A percentile compares a stretch with the other conserved stretches of the same genome.
Evolutionary conservation across 2,797 vertebrate genomes (phyloP).

Genomic region (Micrastur ruficollis): DNA sequence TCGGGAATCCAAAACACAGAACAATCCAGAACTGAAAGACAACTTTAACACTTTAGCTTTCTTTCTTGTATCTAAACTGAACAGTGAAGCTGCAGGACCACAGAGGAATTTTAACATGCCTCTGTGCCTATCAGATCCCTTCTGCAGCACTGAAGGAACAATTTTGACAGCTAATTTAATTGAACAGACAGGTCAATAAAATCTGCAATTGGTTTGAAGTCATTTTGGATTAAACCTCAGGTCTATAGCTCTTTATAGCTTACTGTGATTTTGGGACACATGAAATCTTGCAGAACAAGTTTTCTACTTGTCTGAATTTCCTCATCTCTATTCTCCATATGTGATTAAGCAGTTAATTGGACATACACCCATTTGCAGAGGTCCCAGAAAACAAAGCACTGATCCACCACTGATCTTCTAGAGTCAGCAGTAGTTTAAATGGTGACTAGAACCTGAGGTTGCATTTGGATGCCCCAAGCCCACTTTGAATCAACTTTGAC

Average conservation of each 20-base stretch:
- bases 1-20: background rate
- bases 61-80: background rate
- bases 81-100: background rate
- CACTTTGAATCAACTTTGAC: background rate
- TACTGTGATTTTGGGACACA: background rate
- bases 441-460: background rate
- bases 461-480: background rate
- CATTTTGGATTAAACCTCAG: constrained; percentile 29
- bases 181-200: constrained; percentile 48
- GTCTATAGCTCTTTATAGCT: background rate
- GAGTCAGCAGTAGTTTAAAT: background rate
- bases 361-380: background rate
- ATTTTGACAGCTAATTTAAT: constrained; percentile 43
- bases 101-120: background rate
- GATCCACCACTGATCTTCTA: background rate
- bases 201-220: constrained; percentile 39
- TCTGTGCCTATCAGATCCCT: constrained; percentile 23
- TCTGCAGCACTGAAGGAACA: background rate
- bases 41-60: background rate
- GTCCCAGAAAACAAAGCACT: background rate
- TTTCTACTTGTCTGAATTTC: background rate
- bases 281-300: background rate
- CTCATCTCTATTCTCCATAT: background rate
- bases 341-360: background rate
- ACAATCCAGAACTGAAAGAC: background rate